Evolutionary conservation across 2,797 vertebrate genomes (phyloP), one percentile per base, ranked within the genome.

Genomic region (Sebastes baramenuke): DNA sequence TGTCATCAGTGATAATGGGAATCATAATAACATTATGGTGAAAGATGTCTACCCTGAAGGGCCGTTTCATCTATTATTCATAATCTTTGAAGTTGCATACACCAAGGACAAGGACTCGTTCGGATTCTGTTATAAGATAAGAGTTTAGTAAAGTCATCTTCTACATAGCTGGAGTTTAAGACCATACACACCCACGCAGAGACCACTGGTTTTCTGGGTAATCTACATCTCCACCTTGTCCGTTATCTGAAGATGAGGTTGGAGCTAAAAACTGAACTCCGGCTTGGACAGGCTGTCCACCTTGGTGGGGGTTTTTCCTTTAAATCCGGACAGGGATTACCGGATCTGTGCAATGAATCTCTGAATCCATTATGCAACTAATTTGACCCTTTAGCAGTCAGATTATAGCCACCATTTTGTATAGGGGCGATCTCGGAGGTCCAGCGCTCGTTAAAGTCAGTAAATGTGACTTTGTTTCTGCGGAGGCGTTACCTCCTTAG

Each of bases 321-420:
- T 94, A 89, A 94, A 93, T 93, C 86, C 78, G 74, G 82, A 92
- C 84, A 80, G 77, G 82, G 89, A 94, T 95, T 93, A 95, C 72
- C 66, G 54, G 79, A 90, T 89, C 74, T 80, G 69, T 83, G 67
- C 77, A 72, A 78, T 74, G 80, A 79, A 49, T 81, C 81, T 89
- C 62, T 87, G 71, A 86, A 70, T 75, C 75, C 80, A 90, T 95
- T 95, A 93, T 85, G 80, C 93, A 94, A 95, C 58, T 75, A 22
- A 89, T 88, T 80, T 84, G 83, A 92, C 92, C 90, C 88, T 90
- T 89, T 82, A 77, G 82, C 25, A 62, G 80, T 72, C 77, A 89
- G 84, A 89, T 80, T 90, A 89, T 81, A 85, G 83, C 29, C 61
- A 71, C 61, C 27, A 27, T 83, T 81, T 68, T 83, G 68, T 61